Conservation (phyloP, 2,888 invertebrate genomes). For the Dasysyrphus tricinctus region DNA sequence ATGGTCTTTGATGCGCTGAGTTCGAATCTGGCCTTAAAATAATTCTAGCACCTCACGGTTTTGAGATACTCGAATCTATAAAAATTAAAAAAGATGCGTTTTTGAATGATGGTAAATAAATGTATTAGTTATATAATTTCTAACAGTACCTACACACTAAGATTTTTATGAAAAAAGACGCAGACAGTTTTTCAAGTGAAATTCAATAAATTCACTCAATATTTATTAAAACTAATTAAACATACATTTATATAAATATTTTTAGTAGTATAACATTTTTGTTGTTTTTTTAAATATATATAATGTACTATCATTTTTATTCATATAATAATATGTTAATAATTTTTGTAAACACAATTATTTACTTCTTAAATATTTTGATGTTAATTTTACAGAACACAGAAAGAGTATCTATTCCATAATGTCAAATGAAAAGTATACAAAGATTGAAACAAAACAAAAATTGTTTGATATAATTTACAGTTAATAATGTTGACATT, state of each 20-base stretch:
- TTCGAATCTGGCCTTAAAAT: no score
- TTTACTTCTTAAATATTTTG: conserved; percentile 40
- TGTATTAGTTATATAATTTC: no score
- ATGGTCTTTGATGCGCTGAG: no score
- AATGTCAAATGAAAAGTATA: conserved; percentile 17
- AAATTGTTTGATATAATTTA: conserved; percentile 10
- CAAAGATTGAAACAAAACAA: background rate
- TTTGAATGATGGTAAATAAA: no score
- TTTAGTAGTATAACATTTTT: conserved; percentile 63
- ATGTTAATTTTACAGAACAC: conserved; percentile 62
- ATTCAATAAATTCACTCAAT: conserved; percentile 36
- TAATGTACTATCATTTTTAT: conserved; percentile 35
- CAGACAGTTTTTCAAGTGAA: background rate
- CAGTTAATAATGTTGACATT: conserved; percentile 15
- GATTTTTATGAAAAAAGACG: no score
- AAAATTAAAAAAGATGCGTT: no score
- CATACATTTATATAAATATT: conserved; percentile 67
- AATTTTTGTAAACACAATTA: conserved; percentile 37
- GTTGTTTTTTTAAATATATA: background rate
- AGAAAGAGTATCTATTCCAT: conserved; percentile 50
- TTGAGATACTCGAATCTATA: no score
- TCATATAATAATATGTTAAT: conserved; percentile 24
- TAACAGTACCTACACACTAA: no score
- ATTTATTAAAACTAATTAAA: conserved; percentile 73
- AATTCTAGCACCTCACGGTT: no score